Evolutionary conservation across 2,113 vertebrate genomes (phyloP).

Genomic region (Neopipo cinnamomea): DNA sequence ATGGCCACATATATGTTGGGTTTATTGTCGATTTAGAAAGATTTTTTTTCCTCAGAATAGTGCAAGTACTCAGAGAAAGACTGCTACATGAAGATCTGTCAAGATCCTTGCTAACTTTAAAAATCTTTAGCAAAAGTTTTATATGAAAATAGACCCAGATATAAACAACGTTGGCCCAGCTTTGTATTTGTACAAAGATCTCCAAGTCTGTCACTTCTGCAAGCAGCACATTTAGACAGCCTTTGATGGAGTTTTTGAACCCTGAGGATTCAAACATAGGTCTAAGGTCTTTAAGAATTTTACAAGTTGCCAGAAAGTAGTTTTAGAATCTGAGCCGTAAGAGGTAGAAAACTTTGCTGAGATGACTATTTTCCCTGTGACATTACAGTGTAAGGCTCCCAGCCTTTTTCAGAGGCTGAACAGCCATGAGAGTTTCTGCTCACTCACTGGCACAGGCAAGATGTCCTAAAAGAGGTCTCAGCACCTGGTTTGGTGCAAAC

Average conservation of each 20-base stretch:
- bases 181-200: not conserved
- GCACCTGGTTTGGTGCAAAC: not conserved
- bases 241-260: not conserved
- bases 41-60: not conserved
- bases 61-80: not conserved
- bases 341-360: not conserved
- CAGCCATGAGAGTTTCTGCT: not conserved
- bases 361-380: not conserved
- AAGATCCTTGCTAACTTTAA: not conserved
- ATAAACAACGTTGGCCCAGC: not conserved
- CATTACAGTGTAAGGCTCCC: not conserved
- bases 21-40: not conserved
- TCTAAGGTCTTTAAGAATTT: not conserved
- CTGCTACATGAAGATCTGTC: not conserved
- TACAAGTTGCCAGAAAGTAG: not conserved
- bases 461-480: not conserved
- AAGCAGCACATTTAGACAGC: not conserved
- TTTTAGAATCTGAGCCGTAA: not conserved
- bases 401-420: not conserved
- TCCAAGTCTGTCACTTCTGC: not conserved
- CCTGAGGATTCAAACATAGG: not conserved
- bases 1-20: not conserved
- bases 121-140: not conserved
- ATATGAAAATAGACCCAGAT: not conserved
- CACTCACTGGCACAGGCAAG: not conserved